Base-by-base conservation (phyloP, 2,888 invertebrate genomes). In the Timema podura region DNA sequence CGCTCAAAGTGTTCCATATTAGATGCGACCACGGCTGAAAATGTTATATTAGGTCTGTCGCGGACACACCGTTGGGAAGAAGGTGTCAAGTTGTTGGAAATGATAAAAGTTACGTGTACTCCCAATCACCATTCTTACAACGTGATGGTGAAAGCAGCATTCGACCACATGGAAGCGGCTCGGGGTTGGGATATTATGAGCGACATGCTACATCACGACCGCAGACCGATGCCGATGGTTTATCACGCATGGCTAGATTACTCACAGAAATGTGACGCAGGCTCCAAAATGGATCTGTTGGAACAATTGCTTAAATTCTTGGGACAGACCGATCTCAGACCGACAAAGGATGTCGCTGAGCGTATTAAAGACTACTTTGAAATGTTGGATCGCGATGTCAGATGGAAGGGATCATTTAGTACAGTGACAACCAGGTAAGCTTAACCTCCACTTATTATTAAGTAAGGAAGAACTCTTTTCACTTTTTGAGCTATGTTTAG, bases 61-160 rank as follows among this genome's bases (percentile, higher is more conserved):
- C 76, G 85, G 30, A 89, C 90, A 9, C 79, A 83, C 69, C 81
- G 87, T 74, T 92, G 91, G 90, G 83, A 83, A 75, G 85, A 88
- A 71, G 84, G 86, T 57, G 68, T 87, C 0, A 83, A 86, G 74
- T 80, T 91, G 13, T 78, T 91, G 45, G 84, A 88, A 67, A 86
- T 87, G 77, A 84, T 88, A 66, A 83, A 85, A 77, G 61, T 85
- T 10, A 82, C 83, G 45, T 75, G 79, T 69, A 78, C 76, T 5
- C 88, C 88, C 2, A 81, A 81, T 73, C 77, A 81, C 69, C 75
- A 77, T 1, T 80, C 85, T 0, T 88, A 87, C 73, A 86, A 85
- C 75, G 81, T 81, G 1, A 69, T 90, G 45, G 82, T 86, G 72
- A 77, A 80, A 13, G 87, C 89, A 68, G 86, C 91, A 2, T 89